These are phyloP conservation scores for Silurus meridionalis DNA, from an alignment of 2,113 vertebrate genomes.

Conservation along the genomic window DNA sequence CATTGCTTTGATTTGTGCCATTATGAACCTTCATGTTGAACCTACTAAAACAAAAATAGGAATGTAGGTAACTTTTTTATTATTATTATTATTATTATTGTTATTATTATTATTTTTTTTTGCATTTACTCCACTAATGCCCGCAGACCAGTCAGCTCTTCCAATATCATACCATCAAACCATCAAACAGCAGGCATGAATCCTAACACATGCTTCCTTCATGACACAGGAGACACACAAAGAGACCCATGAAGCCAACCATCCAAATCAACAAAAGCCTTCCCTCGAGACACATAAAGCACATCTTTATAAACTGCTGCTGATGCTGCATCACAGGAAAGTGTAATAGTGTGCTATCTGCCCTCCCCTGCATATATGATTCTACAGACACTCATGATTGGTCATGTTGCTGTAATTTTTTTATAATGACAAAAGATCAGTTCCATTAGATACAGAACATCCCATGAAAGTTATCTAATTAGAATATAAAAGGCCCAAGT, in stretches of 20 bases:
- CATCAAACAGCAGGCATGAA: neutral
- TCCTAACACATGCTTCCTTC: neutral
- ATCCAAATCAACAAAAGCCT: neutral
- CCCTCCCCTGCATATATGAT: neutral
- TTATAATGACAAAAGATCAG: slow-evolving; percentile 46
- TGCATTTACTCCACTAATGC: neutral
- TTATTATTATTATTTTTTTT: neutral
- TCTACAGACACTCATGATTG: neutral
- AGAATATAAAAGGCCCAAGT: slow-evolving; percentile 68
- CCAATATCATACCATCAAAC: no score
- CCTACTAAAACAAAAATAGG: neutral
- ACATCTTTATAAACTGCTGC: neutral
- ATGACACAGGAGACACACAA: neutral
- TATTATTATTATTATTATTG: slow-evolving; percentile 26
- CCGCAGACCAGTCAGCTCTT: neutral
- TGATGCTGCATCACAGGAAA: neutral
- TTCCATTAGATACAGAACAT: slow-evolving; percentile 39
- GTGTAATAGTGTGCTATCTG: neutral
- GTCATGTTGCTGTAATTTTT: neutral
- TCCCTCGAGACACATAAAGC: neutral
- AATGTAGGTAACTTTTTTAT: slow-evolving; percentile 48
- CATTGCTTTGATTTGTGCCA: slow-evolving; percentile 28
- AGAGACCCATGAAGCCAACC: neutral
- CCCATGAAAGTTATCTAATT: slow-evolving; percentile 45
- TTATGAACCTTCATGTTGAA: slow-evolving; percentile 21